These are phyloP conservation scores for Labeo rohita DNA, from an alignment of 2,113 vertebrate genomes.

Conservation along the genomic window DNA sequence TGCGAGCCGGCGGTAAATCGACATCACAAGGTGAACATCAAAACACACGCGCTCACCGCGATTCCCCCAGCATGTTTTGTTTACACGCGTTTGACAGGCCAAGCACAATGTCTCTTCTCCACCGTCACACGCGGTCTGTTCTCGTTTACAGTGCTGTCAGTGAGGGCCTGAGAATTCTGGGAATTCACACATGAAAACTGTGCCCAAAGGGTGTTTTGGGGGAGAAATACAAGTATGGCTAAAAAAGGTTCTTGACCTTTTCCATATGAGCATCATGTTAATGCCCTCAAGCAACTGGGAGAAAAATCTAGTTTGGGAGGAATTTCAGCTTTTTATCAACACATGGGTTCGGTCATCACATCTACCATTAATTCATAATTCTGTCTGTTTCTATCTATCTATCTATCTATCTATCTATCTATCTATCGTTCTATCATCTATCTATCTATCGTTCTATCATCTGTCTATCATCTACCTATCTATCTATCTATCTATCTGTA, in stretches of 20 bases:
- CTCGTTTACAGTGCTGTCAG: slow-evolving; percentile 31
- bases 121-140: slow-evolving; percentile 34
- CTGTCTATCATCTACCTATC: too few species aligned
- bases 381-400: background rate
- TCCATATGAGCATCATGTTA: background rate
- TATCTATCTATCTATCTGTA: too few species aligned
- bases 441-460: too few species aligned
- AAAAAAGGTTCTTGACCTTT: background rate
- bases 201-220: background rate
- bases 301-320: background rate
- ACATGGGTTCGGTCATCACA: background rate
- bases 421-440: too few species aligned
- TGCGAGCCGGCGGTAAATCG: slow-evolving; percentile 33
- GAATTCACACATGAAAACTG: background rate
- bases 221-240: background rate
- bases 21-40: slow-evolving; percentile 47
- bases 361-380: background rate
- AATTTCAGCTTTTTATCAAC: background rate
- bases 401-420: too few species aligned
- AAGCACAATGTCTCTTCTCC: slow-evolving; percentile 24
- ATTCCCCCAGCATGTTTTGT: slow-evolving; percentile 20
- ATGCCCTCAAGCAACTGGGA: background rate
- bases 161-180: background rate
- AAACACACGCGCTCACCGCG: slow-evolving; percentile 9
- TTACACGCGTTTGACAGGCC: slow-evolving; percentile 35